phyloP scores from a whole-genome alignment of 2,888 invertebrate species.

The Spicauda simplicius region DNA sequence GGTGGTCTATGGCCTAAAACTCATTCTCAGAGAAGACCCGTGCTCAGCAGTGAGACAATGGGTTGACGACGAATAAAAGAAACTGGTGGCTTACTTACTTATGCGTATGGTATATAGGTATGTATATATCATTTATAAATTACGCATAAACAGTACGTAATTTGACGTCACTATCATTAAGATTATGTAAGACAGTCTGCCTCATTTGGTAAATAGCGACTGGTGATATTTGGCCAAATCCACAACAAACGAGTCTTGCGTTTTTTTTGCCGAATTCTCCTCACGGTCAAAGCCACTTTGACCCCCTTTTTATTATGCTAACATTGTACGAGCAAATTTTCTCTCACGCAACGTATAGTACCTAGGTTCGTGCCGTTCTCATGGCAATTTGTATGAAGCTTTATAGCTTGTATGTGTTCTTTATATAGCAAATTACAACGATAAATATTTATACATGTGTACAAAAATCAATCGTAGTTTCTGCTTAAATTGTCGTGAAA shows the following conservation, averaged over 20 bases:
- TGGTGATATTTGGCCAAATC: not conserved
- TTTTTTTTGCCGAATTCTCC: not conserved
- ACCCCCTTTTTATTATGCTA: constrained; percentile 12
- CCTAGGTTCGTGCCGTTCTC: not conserved
- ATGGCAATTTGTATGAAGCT: not conserved
- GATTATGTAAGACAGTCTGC: not conserved
- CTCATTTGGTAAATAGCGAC: not conserved
- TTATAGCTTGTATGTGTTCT: not conserved
- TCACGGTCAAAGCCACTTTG: constrained; percentile 14
- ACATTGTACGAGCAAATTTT: not conserved
- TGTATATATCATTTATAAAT: not conserved
- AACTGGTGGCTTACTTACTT: no score
- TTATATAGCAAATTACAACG: not conserved
- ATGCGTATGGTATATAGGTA: not conserved
- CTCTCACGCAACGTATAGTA: not conserved
- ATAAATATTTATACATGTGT: not conserved
- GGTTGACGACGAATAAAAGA: no score
- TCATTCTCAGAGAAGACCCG: no score
- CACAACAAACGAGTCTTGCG: not conserved
- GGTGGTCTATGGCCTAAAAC: no score
- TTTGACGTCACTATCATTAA: not conserved
- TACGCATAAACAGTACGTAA: not conserved
- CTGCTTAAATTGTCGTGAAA: no score
- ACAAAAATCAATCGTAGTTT: no score
- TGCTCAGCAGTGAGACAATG: no score